Evolutionary conservation across 2,113 vertebrate genomes (phyloP).

Genomic region (Rhabdornis inornatus): DNA sequence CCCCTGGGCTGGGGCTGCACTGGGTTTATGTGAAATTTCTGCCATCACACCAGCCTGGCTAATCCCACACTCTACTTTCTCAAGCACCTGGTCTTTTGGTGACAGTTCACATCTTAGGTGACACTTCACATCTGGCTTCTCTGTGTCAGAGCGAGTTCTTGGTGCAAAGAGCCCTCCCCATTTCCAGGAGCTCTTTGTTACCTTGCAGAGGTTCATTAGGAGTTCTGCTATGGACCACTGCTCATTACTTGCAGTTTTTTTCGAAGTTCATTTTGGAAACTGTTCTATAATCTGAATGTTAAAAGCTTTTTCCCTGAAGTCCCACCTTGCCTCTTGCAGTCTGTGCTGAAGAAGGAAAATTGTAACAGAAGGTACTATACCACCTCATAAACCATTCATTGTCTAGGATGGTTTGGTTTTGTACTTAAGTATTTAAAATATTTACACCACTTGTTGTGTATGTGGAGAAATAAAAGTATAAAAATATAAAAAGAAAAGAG

Average conservation of each 20-base stretch:
- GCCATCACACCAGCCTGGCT: background rate
- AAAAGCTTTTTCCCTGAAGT: background rate
- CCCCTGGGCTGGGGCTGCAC: background rate
- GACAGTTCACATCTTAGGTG: too few relatives aligned
- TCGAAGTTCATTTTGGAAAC: background rate
- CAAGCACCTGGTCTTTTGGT: background rate
- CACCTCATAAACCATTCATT: background rate
- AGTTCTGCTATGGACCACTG: background rate
- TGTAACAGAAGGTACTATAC: background rate
- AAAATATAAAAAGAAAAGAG: background rate
- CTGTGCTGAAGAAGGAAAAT: background rate
- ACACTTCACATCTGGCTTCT: background rate
- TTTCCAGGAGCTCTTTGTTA: background rate
- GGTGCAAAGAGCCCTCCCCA: background rate
- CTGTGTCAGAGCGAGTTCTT: accelerated
- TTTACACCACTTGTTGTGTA: background rate
- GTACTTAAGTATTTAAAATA: background rate
- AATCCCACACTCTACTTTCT: background rate
- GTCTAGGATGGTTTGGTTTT: background rate
- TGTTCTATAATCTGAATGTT: background rate
- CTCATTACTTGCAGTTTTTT: background rate
- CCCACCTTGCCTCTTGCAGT: background rate
- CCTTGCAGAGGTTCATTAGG: background rate
- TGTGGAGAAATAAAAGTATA: background rate
- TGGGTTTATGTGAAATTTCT: background rate